These are phyloP conservation scores for Lemur catta DNA, from an alignment of 2,797 vertebrate species.

Conservation along the genomic window DNA sequence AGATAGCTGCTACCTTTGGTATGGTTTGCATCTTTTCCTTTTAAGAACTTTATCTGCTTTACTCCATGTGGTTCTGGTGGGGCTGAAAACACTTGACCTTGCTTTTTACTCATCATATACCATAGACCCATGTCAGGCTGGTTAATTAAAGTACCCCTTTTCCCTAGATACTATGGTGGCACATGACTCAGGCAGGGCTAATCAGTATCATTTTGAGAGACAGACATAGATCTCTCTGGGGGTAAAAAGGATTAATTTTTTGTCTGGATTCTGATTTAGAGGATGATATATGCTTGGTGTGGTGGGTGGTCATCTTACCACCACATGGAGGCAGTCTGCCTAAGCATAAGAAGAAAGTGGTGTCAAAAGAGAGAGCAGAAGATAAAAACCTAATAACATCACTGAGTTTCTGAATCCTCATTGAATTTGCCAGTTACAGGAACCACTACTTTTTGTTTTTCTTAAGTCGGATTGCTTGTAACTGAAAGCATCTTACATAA, in stretches of 20 bases:
- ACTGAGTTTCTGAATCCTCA: neutral
- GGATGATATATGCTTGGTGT: neutral
- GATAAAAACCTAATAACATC: neutral
- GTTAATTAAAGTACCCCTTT: neutral
- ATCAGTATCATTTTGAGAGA: neutral
- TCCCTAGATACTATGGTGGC: neutral
- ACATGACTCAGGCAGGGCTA: neutral
- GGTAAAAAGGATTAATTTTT: neutral
- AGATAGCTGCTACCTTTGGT: neutral
- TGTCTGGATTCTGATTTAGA: slow-evolving; percentile 28
- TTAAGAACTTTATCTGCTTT: neutral
- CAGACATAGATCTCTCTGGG: neutral
- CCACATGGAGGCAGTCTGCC: neutral
- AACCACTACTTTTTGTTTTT: neutral
- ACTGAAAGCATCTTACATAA: neutral
- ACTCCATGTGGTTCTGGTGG: neutral
- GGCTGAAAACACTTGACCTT: neutral
- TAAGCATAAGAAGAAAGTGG: neutral
- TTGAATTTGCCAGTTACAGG: neutral
- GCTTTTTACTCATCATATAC: slow-evolving; percentile 14
- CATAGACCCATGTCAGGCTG: neutral
- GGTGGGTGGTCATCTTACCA: neutral
- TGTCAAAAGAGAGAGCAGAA: neutral
- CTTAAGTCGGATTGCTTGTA: slow-evolving; percentile 9
- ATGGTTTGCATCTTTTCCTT: slow-evolving; percentile 28